These are phyloP conservation scores for Araneus ventricosus DNA, from an alignment of 1,140 invertebrate genomes.

Conservation along the genomic window DNA sequence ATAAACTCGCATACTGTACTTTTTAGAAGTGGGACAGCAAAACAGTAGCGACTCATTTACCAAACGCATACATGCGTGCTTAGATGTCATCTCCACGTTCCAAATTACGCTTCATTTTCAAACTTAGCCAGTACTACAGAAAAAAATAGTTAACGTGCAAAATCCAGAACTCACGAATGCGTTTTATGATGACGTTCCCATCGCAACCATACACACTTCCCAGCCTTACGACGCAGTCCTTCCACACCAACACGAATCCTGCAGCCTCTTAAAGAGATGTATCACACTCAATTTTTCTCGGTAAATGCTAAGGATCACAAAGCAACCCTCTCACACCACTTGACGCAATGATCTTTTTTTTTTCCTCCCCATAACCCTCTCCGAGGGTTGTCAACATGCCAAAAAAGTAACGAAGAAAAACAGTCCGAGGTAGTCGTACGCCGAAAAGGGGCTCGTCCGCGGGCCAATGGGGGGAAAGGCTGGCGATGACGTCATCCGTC, in stretches of 20 bases:
- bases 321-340: neutral
- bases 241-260: neutral
- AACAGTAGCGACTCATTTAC: no score
- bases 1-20: no score
- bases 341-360: constrained; percentile 1
- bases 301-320: constrained; percentile 35
- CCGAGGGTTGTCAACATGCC: constrained; percentile 8
- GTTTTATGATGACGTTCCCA: no score
- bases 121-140: no score
- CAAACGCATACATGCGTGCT: no score
- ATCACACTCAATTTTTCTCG: constrained; percentile 11
- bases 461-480: neutral
- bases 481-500: constrained; percentile 17
- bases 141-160: no score
- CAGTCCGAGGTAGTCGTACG: neutral
- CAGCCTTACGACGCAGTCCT: neutral
- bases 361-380: neutral
- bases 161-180: no score
- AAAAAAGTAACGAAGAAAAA: constrained; percentile 15
- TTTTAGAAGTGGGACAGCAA: no score
- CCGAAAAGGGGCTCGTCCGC: constrained; percentile 41
- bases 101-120: no score
- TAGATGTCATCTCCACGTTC: no score
- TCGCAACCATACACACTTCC: neutral
- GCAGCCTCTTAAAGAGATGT: neutral